Conservation (phyloP, 1,140 invertebrate genomes). For the Wiebesia pumilae region DNA sequence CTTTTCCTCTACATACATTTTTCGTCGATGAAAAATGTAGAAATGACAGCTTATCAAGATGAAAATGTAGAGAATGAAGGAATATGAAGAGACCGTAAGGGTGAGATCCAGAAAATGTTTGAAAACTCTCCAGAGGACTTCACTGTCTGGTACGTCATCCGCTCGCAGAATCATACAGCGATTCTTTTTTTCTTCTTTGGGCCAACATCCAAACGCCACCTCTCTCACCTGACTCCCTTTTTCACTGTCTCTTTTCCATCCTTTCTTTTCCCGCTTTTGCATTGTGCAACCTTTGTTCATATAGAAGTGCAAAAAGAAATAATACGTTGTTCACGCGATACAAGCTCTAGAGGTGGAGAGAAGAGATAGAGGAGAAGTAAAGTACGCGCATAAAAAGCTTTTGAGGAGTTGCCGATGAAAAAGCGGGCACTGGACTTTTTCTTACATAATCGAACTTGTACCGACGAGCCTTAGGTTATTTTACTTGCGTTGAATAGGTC, state of each 20-base stretch:
- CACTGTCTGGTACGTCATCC: constrained; percentile 65
- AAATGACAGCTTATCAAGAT: background rate
- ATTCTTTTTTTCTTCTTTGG: constrained; percentile 63
- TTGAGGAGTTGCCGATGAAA: constrained; percentile 41
- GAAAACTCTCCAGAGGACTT: constrained; percentile 69
- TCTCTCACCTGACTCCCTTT: constrained; percentile 54
- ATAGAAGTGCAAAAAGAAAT: constrained; percentile 53
- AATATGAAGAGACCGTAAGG: constrained; percentile 42
- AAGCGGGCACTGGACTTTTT: constrained; percentile 30
- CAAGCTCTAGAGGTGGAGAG: background rate
- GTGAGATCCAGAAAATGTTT: constrained; percentile 53
- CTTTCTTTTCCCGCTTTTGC: background rate
- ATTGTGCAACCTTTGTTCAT: constrained; percentile 61
- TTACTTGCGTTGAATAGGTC: constrained; percentile 27
- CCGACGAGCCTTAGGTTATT: constrained; percentile 24
- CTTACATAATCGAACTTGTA: constrained; percentile 28
- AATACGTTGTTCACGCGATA: constrained; percentile 52
- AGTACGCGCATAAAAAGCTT: background rate
- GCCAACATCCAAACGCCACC: constrained; percentile 57
- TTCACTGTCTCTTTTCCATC: background rate
- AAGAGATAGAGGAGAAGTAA: background rate
- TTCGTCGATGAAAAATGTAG: background rate
- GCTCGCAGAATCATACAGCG: constrained; percentile 64
- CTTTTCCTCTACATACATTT: background rate
- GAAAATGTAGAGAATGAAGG: background rate